Percentiles rank a stretch among this genome's conserved stretches.
Conservation (phyloP, 1,140 invertebrate genomes). For the Cydia pomonella region DNA sequence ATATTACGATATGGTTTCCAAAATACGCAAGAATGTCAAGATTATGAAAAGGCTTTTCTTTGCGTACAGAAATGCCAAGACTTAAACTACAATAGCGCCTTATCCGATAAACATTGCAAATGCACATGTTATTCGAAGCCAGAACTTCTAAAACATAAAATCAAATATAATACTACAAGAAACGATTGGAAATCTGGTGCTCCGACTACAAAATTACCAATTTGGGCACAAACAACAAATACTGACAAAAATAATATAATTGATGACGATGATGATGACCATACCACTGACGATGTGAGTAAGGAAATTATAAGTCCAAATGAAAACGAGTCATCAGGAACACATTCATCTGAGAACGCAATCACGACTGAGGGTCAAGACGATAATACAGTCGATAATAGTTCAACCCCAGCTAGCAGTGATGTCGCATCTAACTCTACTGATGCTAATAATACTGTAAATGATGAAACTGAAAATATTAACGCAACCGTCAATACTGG, state of each 20-base stretch:
- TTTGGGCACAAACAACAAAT: conserved; percentile 1
- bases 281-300: background rate
- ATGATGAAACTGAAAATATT: too few relatives aligned
- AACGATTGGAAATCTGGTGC: conserved; percentile 28
- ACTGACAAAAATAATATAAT: background rate
- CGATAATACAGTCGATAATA: too few relatives aligned
- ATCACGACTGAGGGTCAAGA: background rate
- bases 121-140: conserved; percentile 60
- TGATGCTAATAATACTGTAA: too few relatives aligned
- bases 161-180: background rate
- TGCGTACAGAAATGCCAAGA: conserved; percentile 66
- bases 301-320: background rate
- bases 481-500: too few relatives aligned
- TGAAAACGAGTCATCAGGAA: background rate
- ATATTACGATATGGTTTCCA: conserved; percentile 66
- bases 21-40: conserved; percentile 49
- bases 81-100: conserved; percentile 56
- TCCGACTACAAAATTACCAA: conserved; percentile 41
- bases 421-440: too few relatives aligned
- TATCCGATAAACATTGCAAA: conserved; percentile 60
- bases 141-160: conserved; percentile 47
- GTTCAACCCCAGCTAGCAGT: too few relatives aligned
- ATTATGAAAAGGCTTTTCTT: conserved; percentile 59
- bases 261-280: conserved; percentile 1
- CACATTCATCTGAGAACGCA: background rate